Base-by-base conservation (phyloP, 2,797 vertebrate species). In the Chaetodon trifasciatus region DNA sequence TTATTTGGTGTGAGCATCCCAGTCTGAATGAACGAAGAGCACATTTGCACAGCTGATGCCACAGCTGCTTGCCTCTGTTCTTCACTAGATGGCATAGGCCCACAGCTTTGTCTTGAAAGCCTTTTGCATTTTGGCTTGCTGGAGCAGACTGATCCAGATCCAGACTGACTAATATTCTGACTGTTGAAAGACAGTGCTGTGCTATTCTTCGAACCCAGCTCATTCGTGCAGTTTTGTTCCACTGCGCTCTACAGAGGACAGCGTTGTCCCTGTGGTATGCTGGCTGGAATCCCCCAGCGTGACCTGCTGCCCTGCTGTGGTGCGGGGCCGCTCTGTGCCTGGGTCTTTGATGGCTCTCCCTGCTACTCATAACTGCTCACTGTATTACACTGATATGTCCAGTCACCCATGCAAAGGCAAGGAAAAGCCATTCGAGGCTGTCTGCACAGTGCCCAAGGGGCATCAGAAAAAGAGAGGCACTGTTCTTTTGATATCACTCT, bases 251-350 rank as follows among this genome's bases (percentile, higher is more conserved):
- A 78, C 79, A 85, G 80, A 88, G 70, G 71, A 53, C 71, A n/a
- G 76, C 56, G 67, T 79, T 89, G 90, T 91, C 74, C 68, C 61
- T 80, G 11, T 84, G 78, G 82, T 83, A 79, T 88, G 74, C 60
- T 70, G 73, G 12, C 81, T 80, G 69, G 50, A 87, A 74, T 81
- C 76, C 69, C 81, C 40, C 47, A 40, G 60, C 60, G 70, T 93
- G 89, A 91, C 84, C 89, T 75, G 78, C 65, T 88, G 81, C 72
- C 79, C 86, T 24, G 67, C 53, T 70, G 65, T 53, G 32, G 39
- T 65, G 74, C 66, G 19, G 76, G 70, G 24, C 67, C 68, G 66
- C 55, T 61, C 46, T 65, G 63, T 82, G 70, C 50, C 70, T 55
- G 28, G 49, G 67, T 49, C 81, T 74, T 78, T 78, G 61, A 76